Evolutionary conservation across 2,888 invertebrate genomes (phyloP).

Genomic region (Agrotis puta): DNA sequence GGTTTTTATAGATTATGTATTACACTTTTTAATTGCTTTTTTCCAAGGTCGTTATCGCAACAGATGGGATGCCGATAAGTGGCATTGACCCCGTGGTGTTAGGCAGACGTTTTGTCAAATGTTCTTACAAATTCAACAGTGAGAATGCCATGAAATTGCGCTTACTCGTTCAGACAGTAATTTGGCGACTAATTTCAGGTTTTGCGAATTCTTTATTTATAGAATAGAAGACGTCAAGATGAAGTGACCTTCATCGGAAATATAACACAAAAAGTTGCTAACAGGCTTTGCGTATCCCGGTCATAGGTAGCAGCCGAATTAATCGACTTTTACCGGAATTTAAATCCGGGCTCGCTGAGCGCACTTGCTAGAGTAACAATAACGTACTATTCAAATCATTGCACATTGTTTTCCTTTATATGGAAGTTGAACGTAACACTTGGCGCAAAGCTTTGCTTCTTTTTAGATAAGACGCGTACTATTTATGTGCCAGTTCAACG

Average conservation of each 20-base stretch:
- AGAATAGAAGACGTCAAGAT: constrained; percentile 27
- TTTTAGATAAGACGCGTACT: constrained; percentile 64
- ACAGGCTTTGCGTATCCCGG: constrained; percentile 9
- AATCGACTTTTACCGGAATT: constrained; percentile 22
- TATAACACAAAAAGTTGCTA: constrained; percentile 15
- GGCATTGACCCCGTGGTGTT: constrained; percentile 56
- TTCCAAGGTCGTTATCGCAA: constrained; percentile 52
- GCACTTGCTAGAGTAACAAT: constrained; percentile 43
- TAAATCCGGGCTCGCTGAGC: background rate
- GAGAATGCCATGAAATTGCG: constrained; percentile 25
- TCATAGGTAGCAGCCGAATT: constrained; percentile 1
- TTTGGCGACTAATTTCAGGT: constrained; percentile 38
- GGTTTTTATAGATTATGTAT: constrained; percentile 19
- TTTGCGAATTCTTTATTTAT: constrained; percentile 31
- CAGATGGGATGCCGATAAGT: constrained; percentile 32
- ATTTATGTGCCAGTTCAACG: constrained; percentile 64
- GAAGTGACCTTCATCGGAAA: constrained; percentile 46
- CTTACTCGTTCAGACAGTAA: constrained; percentile 5
- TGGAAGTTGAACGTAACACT: constrained; percentile 46
- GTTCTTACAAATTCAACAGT: constrained; percentile 33
- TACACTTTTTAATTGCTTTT: constrained; percentile 33
- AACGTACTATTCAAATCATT: constrained; percentile 48
- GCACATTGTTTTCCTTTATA: constrained; percentile 45
- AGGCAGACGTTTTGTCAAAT: constrained; percentile 28
- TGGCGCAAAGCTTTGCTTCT: constrained; percentile 61